phyloP scores from a whole-genome alignment of 2,113 vertebrate species.

The Neogobius melanostomus region DNA sequence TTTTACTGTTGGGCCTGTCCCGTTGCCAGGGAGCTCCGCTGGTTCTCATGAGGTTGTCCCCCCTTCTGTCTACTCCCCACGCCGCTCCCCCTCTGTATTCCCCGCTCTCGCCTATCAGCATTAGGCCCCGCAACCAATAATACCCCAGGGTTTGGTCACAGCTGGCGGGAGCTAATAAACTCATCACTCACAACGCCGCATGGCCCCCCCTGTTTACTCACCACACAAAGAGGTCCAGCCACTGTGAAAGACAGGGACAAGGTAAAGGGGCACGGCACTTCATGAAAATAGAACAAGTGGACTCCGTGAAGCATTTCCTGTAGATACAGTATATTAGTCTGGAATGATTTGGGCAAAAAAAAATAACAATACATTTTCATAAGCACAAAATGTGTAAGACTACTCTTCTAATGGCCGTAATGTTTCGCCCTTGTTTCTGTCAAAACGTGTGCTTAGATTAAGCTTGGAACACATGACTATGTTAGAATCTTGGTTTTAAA shows the following conservation, averaged over 20 bases:
- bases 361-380: no score
- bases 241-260: constrained; percentile 2
- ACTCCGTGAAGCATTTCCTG: neutral
- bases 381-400: no score
- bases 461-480: no score
- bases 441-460: no score
- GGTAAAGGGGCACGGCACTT: constrained; percentile 22
- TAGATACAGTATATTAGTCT: no score
- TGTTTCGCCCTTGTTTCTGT: no score
- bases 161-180: constrained; percentile 77
- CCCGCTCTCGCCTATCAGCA: constrained; percentile 15
- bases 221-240: constrained; percentile 43
- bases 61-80: constrained; percentile 8
- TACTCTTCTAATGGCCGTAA: no score
- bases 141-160: constrained; percentile 70
- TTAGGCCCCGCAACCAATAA: constrained; percentile 37
- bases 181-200: constrained; percentile 67
- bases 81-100: constrained; percentile 10
- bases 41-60: constrained; percentile 61
- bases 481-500: no score
- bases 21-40: constrained; percentile 72
- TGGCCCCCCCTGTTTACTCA: constrained; percentile 53
- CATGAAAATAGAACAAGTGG: neutral
- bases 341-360: no score
- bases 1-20: constrained; percentile 61